Conservation (phyloP, 1,140 invertebrate species). For the Metaphire vulgaris region DNA sequence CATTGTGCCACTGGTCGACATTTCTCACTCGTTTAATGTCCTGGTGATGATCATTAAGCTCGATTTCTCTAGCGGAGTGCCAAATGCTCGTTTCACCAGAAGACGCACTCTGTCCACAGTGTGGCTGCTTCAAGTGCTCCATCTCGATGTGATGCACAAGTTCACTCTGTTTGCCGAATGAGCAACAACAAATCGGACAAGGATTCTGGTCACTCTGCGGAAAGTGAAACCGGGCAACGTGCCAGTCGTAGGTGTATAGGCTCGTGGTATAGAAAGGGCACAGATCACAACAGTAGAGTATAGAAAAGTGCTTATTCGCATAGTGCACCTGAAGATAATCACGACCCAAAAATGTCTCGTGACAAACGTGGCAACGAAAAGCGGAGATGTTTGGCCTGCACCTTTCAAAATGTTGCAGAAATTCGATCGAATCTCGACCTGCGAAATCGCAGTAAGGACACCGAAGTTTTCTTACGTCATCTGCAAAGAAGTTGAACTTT, state of each 20-base stretch:
- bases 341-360: not conserved
- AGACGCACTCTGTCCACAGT: too few species aligned
- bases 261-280: not conserved
- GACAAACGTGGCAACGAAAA: conserved; percentile 7
- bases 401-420: not conserved
- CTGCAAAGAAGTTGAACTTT: too few species aligned
- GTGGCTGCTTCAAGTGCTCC: not conserved
- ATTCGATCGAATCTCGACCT: not conserved
- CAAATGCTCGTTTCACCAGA: too few species aligned
- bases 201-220: not conserved
- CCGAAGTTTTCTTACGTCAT: not conserved
- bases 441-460: conserved; percentile 16
- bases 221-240: not conserved
- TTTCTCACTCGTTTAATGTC: too few species aligned
- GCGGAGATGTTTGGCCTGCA: not conserved
- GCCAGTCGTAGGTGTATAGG: not conserved
- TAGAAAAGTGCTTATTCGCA: not conserved
- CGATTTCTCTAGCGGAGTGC: too few species aligned
- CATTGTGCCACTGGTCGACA: too few species aligned
- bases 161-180: not conserved
- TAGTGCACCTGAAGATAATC: conserved; percentile 4
- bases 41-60: too few species aligned
- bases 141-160: not conserved
- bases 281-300: conserved; percentile 1
- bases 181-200: not conserved